Evolutionary conservation across 2,113 vertebrate genomes (phyloP).

Genomic region (Lepus americanus): DNA sequence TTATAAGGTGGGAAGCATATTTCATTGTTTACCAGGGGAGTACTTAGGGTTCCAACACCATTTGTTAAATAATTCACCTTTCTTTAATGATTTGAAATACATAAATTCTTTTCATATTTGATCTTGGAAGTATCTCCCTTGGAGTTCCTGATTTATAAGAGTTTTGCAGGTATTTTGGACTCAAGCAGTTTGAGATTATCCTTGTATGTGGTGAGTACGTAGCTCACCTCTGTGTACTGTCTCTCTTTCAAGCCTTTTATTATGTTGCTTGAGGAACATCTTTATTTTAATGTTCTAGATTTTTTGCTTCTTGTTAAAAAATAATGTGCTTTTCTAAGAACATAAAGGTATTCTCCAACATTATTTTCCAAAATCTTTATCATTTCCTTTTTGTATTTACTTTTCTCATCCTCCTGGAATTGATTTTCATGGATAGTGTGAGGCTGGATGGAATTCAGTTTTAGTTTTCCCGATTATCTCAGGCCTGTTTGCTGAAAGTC

Average conservation of each 20-base stretch:
- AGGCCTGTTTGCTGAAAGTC: background rate
- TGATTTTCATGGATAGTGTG: background rate
- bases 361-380: too few species aligned
- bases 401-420: background rate
- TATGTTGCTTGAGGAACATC: background rate
- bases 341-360: too few species aligned
- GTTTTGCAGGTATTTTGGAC: background rate
- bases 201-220: background rate
- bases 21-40: constrained; percentile 8
- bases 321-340: background rate
- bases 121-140: background rate
- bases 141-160: background rate
- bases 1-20: background rate
- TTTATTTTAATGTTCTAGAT: background rate
- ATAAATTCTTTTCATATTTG: constrained; percentile 1
- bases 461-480: background rate
- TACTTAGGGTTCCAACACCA: background rate
- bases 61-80: constrained; percentile 1
- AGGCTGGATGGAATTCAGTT: background rate
- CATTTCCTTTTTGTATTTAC: background rate
- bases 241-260: background rate
- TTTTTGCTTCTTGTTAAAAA: background rate
- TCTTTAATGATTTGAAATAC: background rate
- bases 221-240: background rate
- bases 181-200: background rate